Conservation (phyloP, 2,113 vertebrate genomes). For the Neoarius graeffei region DNA sequence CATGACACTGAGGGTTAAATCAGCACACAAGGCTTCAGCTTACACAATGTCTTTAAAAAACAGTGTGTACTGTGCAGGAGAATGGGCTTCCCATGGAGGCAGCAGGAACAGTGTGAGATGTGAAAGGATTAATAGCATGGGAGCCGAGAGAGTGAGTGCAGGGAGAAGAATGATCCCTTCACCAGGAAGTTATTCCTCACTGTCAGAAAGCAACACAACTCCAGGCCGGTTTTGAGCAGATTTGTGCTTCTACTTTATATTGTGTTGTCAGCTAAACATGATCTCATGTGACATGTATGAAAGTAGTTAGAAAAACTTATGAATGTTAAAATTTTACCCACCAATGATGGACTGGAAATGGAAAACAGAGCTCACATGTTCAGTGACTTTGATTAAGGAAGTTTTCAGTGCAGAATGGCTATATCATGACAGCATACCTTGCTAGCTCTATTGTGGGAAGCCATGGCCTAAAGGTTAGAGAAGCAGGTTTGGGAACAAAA, state of each 20-base stretch:
- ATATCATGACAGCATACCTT: neutral
- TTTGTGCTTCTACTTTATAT: neutral
- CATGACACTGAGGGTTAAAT: neutral
- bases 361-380: neutral
- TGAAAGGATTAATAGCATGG: slow-evolving; percentile 7
- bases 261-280: neutral
- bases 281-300: no score
- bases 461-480: no score
- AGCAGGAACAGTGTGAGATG: neutral
- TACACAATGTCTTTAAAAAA: neutral
- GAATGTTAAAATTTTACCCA: neutral
- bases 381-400: neutral
- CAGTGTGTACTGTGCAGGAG: neutral
- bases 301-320: neutral
- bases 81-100: neutral
- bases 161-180: neutral
- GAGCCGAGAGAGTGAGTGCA: neutral
- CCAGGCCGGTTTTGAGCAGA: neutral
- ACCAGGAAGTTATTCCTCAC: neutral
- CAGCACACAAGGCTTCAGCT: neutral
- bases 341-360: neutral
- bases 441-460: no score
- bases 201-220: neutral
- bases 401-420: neutral
- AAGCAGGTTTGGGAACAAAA: no score